Base-by-base conservation (phyloP, 1,140 invertebrate genomes). In the Carcinoscorpius rotundicauda region DNA sequence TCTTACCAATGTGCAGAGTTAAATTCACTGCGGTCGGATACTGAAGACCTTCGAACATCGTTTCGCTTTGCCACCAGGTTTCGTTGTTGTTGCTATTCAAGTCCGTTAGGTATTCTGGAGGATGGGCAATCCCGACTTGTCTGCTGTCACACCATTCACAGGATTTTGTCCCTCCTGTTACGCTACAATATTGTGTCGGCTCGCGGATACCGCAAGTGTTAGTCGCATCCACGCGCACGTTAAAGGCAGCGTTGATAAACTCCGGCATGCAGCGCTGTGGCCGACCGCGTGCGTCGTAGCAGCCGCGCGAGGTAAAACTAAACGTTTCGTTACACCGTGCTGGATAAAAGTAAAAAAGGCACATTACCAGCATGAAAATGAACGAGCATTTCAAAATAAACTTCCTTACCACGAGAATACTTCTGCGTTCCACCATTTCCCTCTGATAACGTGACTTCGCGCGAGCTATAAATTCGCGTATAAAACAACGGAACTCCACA, bases 21-120 rank as follows among this genome's bases (percentile, higher is more conserved):
- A 99, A 79, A 77, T 97, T 97, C 52, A 98, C 93, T 78, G 86
- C 85, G 72, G 87, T 88, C 0, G 93, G 90, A 75, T 87, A 89
- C 75, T 96, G 89, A 11, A 97, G 87, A 10, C 85, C 87, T 71
- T 98, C 91, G 68, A 84, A 84, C 91, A 99, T 97, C 0, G 97
- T 98, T 73, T 97, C 91, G 3, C 93, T 97, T 74, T 98, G 95
- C 96, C 97, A 99, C 93, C 93, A 98, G 0, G 97, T 97, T 67
- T 86, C 85, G 74, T 93, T 90, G 58, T 91, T 86, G 67, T 88
- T 85, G 66, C 87, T 87, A 70, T 95, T 90, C 72, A 91, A 83
- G 77, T 99, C 97, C 0, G 93, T 97, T 60, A 98, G 80, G 75
- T 83, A 93, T n/a, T 80, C 76, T 1, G 88, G 82, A 4, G 86